Conservation (phyloP, 2,888 invertebrate species). For the Drosophila koepferae region DNA sequence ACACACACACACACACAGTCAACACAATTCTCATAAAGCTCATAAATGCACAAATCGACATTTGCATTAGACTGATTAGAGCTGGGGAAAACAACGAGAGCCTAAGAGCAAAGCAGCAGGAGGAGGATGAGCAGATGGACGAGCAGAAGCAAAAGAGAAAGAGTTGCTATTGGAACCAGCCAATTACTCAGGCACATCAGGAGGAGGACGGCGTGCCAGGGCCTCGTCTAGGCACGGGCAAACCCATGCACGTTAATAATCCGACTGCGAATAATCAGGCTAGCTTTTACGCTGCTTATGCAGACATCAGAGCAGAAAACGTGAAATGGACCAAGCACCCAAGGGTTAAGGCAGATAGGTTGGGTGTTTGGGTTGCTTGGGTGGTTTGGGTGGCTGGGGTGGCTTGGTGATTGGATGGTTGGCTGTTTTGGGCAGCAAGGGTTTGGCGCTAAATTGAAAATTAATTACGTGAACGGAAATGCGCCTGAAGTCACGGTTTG, state of each 20-base stretch:
- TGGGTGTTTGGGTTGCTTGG: not conserved
- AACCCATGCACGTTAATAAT: constrained; percentile 22
- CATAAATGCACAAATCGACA: constrained; percentile 52
- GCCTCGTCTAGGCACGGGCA: not conserved
- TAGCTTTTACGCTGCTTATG: constrained; percentile 22
- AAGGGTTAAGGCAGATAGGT: not conserved
- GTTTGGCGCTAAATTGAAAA: constrained; percentile 60
- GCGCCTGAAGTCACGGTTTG: constrained; percentile 45
- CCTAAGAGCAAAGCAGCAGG: not conserved
- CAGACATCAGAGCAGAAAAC: constrained; percentile 17
- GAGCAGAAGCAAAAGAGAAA: constrained; percentile 4
- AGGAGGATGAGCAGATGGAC: not conserved
- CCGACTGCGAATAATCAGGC: constrained; percentile 19
- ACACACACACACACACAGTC: constrained; percentile 6
- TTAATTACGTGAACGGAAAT: constrained; percentile 66
- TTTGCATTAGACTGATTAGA: constrained; percentile 69
- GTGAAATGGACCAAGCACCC: not conserved
- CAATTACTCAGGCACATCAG: constrained; percentile 40
- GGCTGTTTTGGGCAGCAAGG: not conserved
- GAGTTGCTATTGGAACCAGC: constrained; percentile 19
- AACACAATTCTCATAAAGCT: constrained; percentile 11
- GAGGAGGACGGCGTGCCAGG: constrained; percentile 2
- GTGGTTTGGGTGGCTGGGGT: not conserved
- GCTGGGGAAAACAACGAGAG: constrained; percentile 5
- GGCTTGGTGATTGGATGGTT: not conserved